Conservation (phyloP, 2,113 vertebrate genomes). For the Nibea albiflora region DNA sequence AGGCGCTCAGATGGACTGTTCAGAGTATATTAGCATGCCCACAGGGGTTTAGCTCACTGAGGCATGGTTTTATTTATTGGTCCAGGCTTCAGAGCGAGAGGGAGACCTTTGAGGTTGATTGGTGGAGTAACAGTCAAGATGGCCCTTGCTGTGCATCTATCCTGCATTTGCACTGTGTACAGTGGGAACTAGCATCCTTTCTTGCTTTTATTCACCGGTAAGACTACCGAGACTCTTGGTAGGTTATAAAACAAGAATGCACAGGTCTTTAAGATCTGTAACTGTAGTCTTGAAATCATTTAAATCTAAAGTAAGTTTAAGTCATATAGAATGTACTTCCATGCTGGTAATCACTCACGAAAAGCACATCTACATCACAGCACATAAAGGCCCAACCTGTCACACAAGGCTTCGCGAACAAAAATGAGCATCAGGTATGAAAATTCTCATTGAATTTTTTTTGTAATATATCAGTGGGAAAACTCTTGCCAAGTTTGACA, state of each 20-base stretch:
- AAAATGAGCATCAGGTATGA: neutral
- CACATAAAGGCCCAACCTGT: no score
- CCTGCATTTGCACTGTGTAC: neutral
- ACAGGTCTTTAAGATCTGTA: neutral
- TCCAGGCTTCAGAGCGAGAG: neutral
- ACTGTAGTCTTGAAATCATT: no score
- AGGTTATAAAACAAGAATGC: slow-evolving; percentile 1
- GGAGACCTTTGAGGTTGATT: slow-evolving; percentile 26
- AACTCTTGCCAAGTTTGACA: neutral
- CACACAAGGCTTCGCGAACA: no score
- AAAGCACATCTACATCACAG: neutral
- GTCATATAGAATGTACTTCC: neutral
- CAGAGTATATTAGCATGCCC: slow-evolving; percentile 28
- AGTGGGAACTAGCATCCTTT: neutral
- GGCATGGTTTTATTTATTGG: slow-evolving; percentile 41
- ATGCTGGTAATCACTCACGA: neutral
- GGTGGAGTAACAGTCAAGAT: slow-evolving; percentile 9
- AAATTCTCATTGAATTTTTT: no score
- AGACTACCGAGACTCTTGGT: neutral
- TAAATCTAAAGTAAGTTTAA: no score
- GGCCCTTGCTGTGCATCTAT: neutral
- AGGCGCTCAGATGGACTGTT: slow-evolving; percentile 1
- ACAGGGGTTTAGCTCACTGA: slow-evolving; percentile 6
- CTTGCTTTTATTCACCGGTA: neutral
- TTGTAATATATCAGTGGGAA: no score